These are phyloP conservation scores for Laticauda colubrina DNA, from an alignment of 2,113 vertebrate genomes.

Conservation along the genomic window DNA sequence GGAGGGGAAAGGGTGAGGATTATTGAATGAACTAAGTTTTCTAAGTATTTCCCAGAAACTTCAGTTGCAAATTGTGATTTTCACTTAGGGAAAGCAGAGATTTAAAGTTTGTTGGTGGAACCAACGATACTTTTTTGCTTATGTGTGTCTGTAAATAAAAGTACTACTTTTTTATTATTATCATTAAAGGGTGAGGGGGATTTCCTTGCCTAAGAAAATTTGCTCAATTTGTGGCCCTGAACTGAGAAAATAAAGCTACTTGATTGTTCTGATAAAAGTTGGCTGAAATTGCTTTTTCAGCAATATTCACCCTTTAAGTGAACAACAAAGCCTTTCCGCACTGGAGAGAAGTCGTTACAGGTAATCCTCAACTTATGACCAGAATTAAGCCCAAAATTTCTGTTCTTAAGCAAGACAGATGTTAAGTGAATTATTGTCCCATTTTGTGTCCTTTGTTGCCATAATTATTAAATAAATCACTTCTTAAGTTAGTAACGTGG, in stretches of 20 bases:
- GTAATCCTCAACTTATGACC: background rate
- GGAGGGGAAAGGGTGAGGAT: background rate
- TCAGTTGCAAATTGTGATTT: background rate
- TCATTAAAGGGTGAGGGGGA: background rate
- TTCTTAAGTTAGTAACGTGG: background rate
- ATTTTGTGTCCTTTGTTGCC: background rate
- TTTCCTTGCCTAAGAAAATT: background rate
- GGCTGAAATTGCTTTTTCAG: background rate
- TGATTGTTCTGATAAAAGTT: background rate
- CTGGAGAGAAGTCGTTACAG: background rate
- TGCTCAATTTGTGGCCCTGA: background rate
- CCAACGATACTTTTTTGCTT: background rate
- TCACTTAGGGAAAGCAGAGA: background rate
- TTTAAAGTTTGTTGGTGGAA: background rate
- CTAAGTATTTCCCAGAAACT: background rate
- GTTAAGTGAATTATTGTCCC: background rate
- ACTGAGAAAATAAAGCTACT: background rate
- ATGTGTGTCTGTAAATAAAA: background rate
- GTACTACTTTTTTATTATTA: background rate
- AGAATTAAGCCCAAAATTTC: background rate
- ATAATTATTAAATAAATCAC: background rate
- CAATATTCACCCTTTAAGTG: background rate
- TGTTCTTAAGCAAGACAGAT: background rate
- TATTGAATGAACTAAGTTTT: background rate
- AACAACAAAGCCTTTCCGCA: background rate